Evolutionary conservation across 2,888 invertebrate genomes (phyloP).

Genomic region (Platycheirus albimanus): DNA sequence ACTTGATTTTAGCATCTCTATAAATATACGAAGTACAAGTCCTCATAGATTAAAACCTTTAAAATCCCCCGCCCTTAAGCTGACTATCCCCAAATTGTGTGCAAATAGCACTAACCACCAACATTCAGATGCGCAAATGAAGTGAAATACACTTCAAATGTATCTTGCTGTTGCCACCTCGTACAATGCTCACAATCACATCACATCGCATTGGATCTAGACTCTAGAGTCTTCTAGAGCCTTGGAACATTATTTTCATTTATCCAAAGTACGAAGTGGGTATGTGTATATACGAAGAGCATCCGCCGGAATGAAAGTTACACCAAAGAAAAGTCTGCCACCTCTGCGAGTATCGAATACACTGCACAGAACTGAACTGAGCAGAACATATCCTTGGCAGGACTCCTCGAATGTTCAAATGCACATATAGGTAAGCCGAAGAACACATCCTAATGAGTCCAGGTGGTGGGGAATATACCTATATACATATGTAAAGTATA

Average conservation of each 20-base stretch:
- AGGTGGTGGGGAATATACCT: slow-evolving; percentile 29
- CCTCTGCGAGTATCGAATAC: neutral
- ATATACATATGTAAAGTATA: too few species aligned
- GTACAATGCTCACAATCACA: slow-evolving; percentile 9
- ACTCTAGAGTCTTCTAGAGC: too few species aligned
- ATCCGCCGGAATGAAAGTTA: slow-evolving; percentile 50
- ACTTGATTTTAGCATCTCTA: slow-evolving; percentile 12
- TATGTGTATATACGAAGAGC: too few species aligned
- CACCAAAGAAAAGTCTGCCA: slow-evolving; percentile 34
- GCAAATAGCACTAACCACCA: slow-evolving; percentile 25
- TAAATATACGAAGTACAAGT: neutral
- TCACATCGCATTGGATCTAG: too few species aligned
- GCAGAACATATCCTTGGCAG: slow-evolving; percentile 15
- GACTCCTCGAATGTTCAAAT: neutral
- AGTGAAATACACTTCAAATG: slow-evolving; percentile 27
- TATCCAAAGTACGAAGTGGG: slow-evolving; percentile 28
- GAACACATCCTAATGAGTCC: slow-evolving; percentile 53
- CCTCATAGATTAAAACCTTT: neutral
- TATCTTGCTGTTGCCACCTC: slow-evolving; percentile 6
- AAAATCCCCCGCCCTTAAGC: slow-evolving; percentile 5
- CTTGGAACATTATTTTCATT: slow-evolving; percentile 52
- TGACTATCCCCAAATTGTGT: slow-evolving; percentile 7
- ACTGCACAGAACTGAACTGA: too few species aligned
- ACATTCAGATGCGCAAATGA: slow-evolving; percentile 24
- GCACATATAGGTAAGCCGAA: slow-evolving; percentile 17